Base-by-base conservation (phyloP, 2,888 invertebrate genomes). In the Gari tellinella region DNA sequence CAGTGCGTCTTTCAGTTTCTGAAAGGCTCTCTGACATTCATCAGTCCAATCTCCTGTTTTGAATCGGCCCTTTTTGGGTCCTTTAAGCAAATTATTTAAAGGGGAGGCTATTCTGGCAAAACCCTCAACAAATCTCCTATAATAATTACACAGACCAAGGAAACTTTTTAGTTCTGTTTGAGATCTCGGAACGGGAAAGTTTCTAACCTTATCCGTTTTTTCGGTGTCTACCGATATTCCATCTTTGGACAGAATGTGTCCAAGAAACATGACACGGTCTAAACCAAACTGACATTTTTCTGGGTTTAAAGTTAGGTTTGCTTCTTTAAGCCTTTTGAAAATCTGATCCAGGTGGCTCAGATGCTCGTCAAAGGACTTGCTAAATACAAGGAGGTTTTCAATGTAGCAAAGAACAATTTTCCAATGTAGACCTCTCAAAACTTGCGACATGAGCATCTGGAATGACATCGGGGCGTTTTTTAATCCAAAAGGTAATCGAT, bases 101-200 rank as follows among this genome's bases (percentile, higher is more conserved):
- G 90, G 91, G 14, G 73, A 69, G 37, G 86, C 72, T 12, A 87
- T 81, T 5, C 73, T 49, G 1, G 90, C 63, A 10, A 89, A 75
- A 21, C 85, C 82, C 15, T 85, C 80, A 0, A 91, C 74, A 82
- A 92, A 92, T 56, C 84, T 84, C 7, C 87, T 81, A 72, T 92
- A 92, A 80, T 90, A 92, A 80, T 91, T 90, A 48, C 76, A 80
- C 5, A 80, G 49, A 3, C 81, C 80, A 14, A 75, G 40, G 48
- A 77, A 83, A 14, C 66, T 62, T 64, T 75, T 58, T 14, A 81
- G 38, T 19, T 82, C 67, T 12, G 67, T 63, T 55, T 76, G 76
- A 19, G 74, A 67, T 57, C 43, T 72, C 0, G 80, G 79, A 10
- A 51, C 67, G n/a, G 76, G 78, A 40, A 76, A 76, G 17, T 56